Percentiles rank a stretch among this genome's conserved stretches.
Conservation (phyloP, 2,888 invertebrate genomes). For the Eupsilia transversa region DNA sequence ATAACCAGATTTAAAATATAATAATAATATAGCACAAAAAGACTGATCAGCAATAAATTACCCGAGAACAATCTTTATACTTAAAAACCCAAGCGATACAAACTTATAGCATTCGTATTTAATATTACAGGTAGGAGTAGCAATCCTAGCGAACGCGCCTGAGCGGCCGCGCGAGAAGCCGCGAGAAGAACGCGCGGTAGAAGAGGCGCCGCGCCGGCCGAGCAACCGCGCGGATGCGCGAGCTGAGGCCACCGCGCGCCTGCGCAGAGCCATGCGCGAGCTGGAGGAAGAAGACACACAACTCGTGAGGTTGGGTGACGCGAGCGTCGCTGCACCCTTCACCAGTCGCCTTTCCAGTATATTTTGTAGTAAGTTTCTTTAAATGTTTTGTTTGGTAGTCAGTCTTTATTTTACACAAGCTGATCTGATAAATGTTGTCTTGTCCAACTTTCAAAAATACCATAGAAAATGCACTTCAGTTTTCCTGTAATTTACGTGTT, state of each 20-base stretch:
- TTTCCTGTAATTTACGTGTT: too few relatives aligned
- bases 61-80: too few relatives aligned
- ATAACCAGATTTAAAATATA: not conserved
- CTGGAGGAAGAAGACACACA: slow-evolving; percentile 96
- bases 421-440: too few relatives aligned
- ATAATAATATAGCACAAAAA: not conserved
- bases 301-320: slow-evolving; percentile 98
- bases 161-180: slow-evolving; percentile 85
- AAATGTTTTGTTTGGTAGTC: too few relatives aligned
- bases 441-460: too few relatives aligned
- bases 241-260: slow-evolving; percentile 84
- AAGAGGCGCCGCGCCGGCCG: slow-evolving; percentile 90
- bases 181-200: slow-evolving; percentile 91
- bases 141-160: slow-evolving; percentile 96
- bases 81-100: not conserved
- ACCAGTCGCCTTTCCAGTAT: slow-evolving; percentile 99
- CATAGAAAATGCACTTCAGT: too few relatives aligned
- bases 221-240: slow-evolving; percentile 78
- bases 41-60: not conserved
- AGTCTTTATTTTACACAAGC: not conserved
- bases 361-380: slow-evolving; percentile 94
- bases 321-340: slow-evolving; percentile 99
- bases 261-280: slow-evolving; percentile 95
- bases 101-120: not conserved
- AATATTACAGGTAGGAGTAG: slow-evolving; percentile 93